Conservation (phyloP, 2,797 vertebrate genomes). For the Cirrhinus molitorella region DNA sequence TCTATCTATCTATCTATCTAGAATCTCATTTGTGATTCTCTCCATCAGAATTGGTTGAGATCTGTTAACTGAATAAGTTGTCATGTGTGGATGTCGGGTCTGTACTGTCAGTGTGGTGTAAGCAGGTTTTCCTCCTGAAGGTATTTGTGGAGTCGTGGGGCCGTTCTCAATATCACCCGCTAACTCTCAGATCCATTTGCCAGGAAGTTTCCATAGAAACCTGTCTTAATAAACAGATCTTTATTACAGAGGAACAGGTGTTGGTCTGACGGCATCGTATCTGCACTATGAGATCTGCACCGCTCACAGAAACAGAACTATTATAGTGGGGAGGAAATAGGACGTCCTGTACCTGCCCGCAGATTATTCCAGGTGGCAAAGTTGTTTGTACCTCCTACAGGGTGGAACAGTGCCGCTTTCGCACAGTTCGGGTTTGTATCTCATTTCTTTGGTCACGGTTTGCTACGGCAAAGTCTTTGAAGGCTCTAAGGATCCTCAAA, state of each 20-base stretch:
- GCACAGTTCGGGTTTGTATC: no score
- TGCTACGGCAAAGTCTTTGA: no score
- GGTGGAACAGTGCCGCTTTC: no score
- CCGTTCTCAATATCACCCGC: slow-evolving; percentile 20
- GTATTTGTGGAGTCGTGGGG: not conserved
- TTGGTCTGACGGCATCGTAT: not conserved
- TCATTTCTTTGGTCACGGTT: no score
- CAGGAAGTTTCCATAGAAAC: slow-evolving; percentile 13
- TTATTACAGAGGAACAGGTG: not conserved
- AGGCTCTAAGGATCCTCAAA: no score
- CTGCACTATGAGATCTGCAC: not conserved
- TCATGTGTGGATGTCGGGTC: not conserved
- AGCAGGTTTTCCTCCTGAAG: slow-evolving; percentile 7
- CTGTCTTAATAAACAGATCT: not conserved
- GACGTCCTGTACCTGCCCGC: not conserved
- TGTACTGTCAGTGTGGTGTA: not conserved
- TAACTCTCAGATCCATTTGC: slow-evolving; percentile 1
- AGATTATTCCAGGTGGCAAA: not conserved
- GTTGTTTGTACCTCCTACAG: not conserved
- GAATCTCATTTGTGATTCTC: no score
- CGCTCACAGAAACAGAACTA: not conserved
- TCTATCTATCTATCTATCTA: no score
- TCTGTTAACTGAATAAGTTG: no score
- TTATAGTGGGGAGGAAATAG: not conserved
- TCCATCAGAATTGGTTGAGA: no score